These are phyloP conservation scores for Heliconius nattereri DNA, from an alignment of 1,140 invertebrate genomes.

Conservation along the genomic window DNA sequence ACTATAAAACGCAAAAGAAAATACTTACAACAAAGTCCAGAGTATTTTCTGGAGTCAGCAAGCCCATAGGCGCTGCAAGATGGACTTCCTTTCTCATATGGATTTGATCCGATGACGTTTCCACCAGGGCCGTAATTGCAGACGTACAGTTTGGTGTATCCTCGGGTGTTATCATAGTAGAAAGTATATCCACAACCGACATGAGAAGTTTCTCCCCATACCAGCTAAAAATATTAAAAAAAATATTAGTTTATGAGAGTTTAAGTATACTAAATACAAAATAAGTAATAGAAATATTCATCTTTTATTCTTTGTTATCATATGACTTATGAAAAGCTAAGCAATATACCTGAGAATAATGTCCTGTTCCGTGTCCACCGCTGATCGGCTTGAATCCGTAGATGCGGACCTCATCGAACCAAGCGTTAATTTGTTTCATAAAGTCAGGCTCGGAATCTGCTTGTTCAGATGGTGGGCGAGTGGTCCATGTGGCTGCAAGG, in stretches of 20 bases:
- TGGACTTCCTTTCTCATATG: conserved; percentile 88
- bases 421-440: conserved; percentile 86
- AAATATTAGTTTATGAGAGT: not conserved
- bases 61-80: conserved; percentile 87
- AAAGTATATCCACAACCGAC: conserved; percentile 92
- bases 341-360: conserved; percentile 89
- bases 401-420: conserved; percentile 90
- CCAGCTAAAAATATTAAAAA: conserved; percentile 82
- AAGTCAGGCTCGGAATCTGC: conserved; percentile 86
- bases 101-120: conserved; percentile 88
- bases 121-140: conserved; percentile 93
- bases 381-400: conserved; percentile 85
- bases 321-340: not conserved
- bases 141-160: conserved; percentile 91
- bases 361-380: conserved; percentile 86
- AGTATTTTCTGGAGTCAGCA: conserved; percentile 86
- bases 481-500: conserved; percentile 90
- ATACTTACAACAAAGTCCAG: conserved; percentile 89
- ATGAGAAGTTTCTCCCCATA: conserved; percentile 89
- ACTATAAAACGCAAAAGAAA: not conserved
- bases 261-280: too few relatives aligned
- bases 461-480: conserved; percentile 82
- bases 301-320: not conserved
- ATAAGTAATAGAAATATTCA: not conserved
- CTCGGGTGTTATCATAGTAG: conserved; percentile 85